phyloP scores from a whole-genome alignment of 2,888 invertebrate species.

The Monochamus alternatus region DNA sequence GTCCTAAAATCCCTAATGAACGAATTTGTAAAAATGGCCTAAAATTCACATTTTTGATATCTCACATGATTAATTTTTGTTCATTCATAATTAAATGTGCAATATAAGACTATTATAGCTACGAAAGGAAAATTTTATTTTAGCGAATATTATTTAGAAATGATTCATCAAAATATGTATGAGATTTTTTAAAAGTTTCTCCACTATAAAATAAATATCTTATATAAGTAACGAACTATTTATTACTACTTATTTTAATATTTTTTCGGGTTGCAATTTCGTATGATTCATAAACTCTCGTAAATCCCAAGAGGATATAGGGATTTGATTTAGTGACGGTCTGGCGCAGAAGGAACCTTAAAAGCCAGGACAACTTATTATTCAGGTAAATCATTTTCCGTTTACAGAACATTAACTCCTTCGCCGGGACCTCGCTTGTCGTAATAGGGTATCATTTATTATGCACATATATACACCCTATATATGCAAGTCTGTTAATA shows the following conservation, averaged over 20 bases:
- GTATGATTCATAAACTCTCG: constrained; percentile 13
- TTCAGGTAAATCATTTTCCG: constrained; percentile 30
- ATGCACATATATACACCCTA: constrained; percentile 33
- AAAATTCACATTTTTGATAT: too few species aligned
- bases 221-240: too few species aligned
- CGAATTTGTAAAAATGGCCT: too few species aligned
- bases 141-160: too few species aligned
- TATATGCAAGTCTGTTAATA: constrained; percentile 30
- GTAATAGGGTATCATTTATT: constrained; percentile 32
- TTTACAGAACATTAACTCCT: constrained; percentile 37
- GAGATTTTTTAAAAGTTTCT: too few species aligned
- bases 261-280: constrained; percentile 1
- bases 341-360: constrained; percentile 25
- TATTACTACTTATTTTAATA: constrained; percentile 4
- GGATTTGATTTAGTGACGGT: constrained; percentile 18
- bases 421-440: constrained; percentile 18
- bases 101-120: too few species aligned
- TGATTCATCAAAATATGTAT: too few species aligned
- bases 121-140: too few species aligned
- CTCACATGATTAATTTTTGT: too few species aligned
- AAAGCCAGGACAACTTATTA: constrained; percentile 24
- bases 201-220: too few species aligned
- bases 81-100: too few species aligned
- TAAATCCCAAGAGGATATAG: background rate
- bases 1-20: too few species aligned